Evolutionary conservation across 2,113 vertebrate genomes (phyloP).

Genomic region (Poecile atricapillus): DNA sequence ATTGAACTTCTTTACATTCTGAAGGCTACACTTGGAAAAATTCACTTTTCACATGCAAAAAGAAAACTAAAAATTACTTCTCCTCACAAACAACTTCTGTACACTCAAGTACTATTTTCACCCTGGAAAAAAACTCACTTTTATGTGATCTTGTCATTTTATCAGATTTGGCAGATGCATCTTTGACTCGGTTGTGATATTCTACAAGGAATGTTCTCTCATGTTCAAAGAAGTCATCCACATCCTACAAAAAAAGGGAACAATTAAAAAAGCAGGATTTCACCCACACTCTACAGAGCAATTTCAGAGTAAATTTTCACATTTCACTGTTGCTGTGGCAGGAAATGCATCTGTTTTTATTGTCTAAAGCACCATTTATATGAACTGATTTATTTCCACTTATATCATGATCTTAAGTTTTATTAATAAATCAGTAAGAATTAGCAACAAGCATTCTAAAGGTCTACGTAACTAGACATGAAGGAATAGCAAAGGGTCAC

Average conservation of each 20-base stretch:
- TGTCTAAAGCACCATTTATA: background rate
- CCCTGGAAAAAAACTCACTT: conserved; percentile 75
- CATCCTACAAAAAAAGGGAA: conserved; percentile 80
- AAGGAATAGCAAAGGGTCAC: background rate
- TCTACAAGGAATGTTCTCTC: conserved; percentile 98
- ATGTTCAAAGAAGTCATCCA: conserved; percentile 98
- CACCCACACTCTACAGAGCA: background rate
- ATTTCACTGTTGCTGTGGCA: background rate
- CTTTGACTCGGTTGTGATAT: conserved; percentile 97
- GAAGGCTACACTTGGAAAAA: background rate
- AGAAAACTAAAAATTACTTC: background rate
- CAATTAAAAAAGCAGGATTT: background rate
- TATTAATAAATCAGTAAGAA: background rate
- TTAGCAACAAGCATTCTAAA: background rate
- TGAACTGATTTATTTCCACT: background rate
- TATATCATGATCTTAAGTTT: background rate
- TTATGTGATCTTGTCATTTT: conserved; percentile 98
- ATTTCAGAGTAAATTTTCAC: background rate
- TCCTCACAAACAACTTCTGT: background rate
- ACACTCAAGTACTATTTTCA: background rate
- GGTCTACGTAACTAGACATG: background rate
- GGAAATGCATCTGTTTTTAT: background rate
- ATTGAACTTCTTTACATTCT: background rate
- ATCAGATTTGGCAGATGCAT: conserved; percentile 94
- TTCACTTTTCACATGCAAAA: background rate